Evolutionary conservation across 2,797 vertebrate genomes (phyloP), one percentile per base, ranked within the genome.

Genomic region (Melanotaenia parkinsoni): DNA sequence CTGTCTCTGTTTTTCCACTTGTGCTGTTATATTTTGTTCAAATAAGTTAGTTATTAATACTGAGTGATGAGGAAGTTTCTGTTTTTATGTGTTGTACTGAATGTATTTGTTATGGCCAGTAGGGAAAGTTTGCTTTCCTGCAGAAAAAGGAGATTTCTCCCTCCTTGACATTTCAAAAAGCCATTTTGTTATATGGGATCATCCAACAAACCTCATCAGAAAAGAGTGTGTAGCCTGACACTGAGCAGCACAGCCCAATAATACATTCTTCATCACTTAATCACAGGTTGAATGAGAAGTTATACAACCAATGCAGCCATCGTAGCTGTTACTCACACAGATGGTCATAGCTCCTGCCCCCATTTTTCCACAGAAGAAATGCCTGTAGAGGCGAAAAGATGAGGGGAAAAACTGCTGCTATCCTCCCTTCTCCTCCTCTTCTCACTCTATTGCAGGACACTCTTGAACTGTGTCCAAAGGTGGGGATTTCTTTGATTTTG

Each of bases 291-390:
- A 75, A 60, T 72, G 45, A 60, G 32, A 80, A 83, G 58, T 64
- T 50, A 78, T 54, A 61, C 54, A 63, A 53, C 61, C 70, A 67
- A 68, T 37, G 77, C 63, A 32, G 61, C 54, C 72, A 78, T 72
- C 80, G 70, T 70, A 74, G 77, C 70, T 85, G 87, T 40, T 96
- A 98, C 96, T 98, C 92, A 98, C 97, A 94, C 97, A 96, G 91
- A 97, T 89, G 93, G 95, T 94, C 77, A 97, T 91, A 28, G 97
- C 96, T 93, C 97, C 97, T 33, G 96, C 96, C 92, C 97, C 96
- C 96, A 98, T 98, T 90, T 87, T 93, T 74, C 80, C 76, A 77
- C 74, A 63, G 88, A 84, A 83, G 90, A 86, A 91, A 85, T 50
- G 79, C 77, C 90, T 83, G 80, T 72, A 53, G 83, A 85, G 77